Base-by-base conservation (phyloP, 2,797 vertebrate genomes). In the Gymnocypris eckloni region DNA sequence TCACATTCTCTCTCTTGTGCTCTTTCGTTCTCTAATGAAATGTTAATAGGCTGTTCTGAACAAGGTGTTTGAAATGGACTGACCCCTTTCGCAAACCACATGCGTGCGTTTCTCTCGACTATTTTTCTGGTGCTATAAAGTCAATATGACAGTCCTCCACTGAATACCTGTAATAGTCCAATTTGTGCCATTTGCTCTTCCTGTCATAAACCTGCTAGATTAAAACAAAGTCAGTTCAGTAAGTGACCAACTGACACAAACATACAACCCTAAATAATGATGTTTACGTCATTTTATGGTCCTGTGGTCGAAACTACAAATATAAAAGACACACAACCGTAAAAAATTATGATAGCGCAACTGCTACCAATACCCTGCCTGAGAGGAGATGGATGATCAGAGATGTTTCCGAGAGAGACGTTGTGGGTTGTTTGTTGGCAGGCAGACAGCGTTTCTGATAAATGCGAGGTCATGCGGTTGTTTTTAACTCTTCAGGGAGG, bases 1-100 rank as follows among this genome's bases (percentile, higher is more conserved):
- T 12, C 48, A 37, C 45, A 11, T 43, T 76, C 22, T 54, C 43
- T 59, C 64, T 33, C 61, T 54, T 75, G 12, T 22, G 81, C 43
- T 83, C 72, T 82, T 64, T 82, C 77, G 18, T 28, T 72, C 1
- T 52, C 66, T 80, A 66, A 81, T 83, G 15, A 85, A 86, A 81
- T 76, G 50, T 86, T 83, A 83, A n/a, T 75, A 16, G 72, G 66
- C 66, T 81, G 28, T 43, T 52, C 43, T 73, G 81, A 77, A 76
- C 15, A 61, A 28, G 50, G 52, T 83, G 33, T 56, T 43, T 79
- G 45, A 50, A 66, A 76, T 39, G 39, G 12, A 64, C 39, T 28
- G 28, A 28, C 61, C 72, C 25, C 52, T 6, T 72, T 43, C 2
- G 33, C 33, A 50, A 41, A 41, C 52, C 43, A 22, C 41, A 43